Evolutionary conservation across 2,113 vertebrate species (phyloP), one percentile per base, ranked within the genome.

Genomic region (Otolemur garnettii): DNA sequence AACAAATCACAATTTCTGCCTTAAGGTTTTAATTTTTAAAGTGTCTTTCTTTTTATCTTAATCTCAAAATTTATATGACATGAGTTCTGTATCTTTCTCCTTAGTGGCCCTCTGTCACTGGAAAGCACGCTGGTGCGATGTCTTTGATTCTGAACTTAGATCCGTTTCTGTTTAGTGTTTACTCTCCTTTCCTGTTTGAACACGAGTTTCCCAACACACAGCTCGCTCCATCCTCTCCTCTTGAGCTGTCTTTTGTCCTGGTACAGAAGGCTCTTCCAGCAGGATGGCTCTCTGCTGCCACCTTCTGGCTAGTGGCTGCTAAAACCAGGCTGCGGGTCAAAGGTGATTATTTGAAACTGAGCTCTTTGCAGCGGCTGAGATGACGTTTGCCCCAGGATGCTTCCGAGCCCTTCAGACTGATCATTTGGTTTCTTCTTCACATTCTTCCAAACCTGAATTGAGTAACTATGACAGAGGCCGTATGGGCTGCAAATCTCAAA

Each of bases 261-360:
- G 17, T 7, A 1, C 13, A 0, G 60, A 0, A 18, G 33, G 62
- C 50, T 45, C 69, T 74, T 66, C 14, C 68, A 11, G 28, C 30
- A 80, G 30, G 12, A 84, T 66, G 59, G 97, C 97, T 95, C 93
- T 97, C 91, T 98, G 97, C 97, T 96, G 96, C 97, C 97, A 97
- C 89, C 97, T 96, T 59, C 96, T 98, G 97, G 96, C 57, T 30
- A 57, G 15, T 68, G 13, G 0, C 45, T 93, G 96, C 93, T 96
- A 96, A 90, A 89, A 81, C 83, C 38, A 78, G n/a, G 66, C 64
- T 72, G 38, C 35, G 0, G 45, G 79, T 94, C 86, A 64, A 64
- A 68, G 64, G 64, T 71, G 78, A 74, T 24, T 7, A 7, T 85
- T 81, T 72, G 9, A 68, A 4, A 17, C 3, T 6, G n/a, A 28